Conservation (phyloP, 2,888 invertebrate genomes). For the Eupithecia tripunctaria region DNA sequence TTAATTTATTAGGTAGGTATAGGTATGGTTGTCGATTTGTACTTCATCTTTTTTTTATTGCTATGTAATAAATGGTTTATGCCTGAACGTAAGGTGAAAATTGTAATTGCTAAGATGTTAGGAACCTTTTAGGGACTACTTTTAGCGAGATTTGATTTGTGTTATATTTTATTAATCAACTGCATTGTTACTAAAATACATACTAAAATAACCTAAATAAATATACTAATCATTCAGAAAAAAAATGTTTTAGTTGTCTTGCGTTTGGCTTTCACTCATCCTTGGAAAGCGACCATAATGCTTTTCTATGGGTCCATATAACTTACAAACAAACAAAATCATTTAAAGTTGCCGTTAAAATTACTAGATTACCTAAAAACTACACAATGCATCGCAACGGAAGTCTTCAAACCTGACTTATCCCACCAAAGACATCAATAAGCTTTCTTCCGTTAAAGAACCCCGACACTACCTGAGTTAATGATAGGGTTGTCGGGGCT, state of each 20-base stretch:
- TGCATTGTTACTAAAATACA: too few relatives aligned
- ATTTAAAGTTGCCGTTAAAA: background rate
- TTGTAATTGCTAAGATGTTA: too few relatives aligned
- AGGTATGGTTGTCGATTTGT: background rate
- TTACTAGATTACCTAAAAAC: background rate
- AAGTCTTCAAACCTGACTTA: conserved; percentile 46
- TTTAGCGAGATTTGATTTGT: too few relatives aligned
- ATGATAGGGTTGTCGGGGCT: conserved; percentile 72
- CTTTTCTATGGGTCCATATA: background rate
- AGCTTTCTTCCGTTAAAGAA: conserved; percentile 63
- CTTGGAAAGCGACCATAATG: background rate
- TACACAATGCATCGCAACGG: background rate
- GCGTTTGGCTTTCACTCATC: background rate
- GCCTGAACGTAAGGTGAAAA: too few relatives aligned
- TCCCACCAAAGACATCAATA: conserved; percentile 50
- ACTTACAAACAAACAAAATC: background rate
- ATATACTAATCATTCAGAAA: too few relatives aligned
- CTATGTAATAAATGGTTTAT: too few relatives aligned
- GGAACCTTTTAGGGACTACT: too few relatives aligned
- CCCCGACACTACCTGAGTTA: conserved; percentile 72
- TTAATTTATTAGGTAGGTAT: background rate
- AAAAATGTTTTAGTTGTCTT: too few relatives aligned
- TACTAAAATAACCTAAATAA: too few relatives aligned
- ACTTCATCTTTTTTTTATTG: background rate
- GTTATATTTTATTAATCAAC: too few relatives aligned